Percentiles rank a stretch among this genome's conserved stretches.
These are phyloP conservation scores for Phrynocephalus vlangalii DNA, from an alignment of 2,797 vertebrate genomes.

Conservation along the genomic window DNA sequence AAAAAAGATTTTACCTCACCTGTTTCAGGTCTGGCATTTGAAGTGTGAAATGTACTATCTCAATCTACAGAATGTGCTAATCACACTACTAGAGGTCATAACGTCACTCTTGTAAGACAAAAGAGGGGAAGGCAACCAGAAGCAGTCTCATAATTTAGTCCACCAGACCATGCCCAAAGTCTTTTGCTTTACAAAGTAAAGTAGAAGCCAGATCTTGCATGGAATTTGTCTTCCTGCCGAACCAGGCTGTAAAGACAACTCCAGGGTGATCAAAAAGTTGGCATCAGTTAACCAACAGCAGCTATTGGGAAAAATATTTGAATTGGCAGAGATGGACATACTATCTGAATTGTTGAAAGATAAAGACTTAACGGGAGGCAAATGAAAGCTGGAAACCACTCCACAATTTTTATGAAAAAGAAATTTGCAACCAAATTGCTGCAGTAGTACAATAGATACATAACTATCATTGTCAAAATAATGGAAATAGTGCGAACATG, in stretches of 20 bases:
- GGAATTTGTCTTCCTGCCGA: neutral
- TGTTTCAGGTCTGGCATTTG: neutral
- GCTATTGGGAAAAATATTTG: too few species aligned
- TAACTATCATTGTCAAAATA: too few species aligned
- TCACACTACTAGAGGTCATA: neutral
- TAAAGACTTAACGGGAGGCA: too few species aligned
- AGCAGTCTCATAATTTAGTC: neutral
- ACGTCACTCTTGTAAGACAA: neutral
- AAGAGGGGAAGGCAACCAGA: neutral
- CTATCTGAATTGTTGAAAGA: too few species aligned
- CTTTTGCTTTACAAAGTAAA: neutral
- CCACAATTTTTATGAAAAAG: too few species aligned
- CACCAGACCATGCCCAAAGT: neutral
- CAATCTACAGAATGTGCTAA: neutral
- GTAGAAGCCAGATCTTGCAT: neutral
- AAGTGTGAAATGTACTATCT: neutral
- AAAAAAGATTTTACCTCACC: neutral
- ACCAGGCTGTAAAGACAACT: neutral
- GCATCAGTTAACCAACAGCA: neutral
- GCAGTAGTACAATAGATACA: too few species aligned
- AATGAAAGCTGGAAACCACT: too few species aligned
- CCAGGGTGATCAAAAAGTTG: neutral
- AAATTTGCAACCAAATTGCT: too few species aligned
- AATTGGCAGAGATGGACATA: too few species aligned
- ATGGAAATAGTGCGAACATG: too few species aligned